phyloP scores from a whole-genome alignment of 2,797 vertebrate species.

The Erethizon dorsatum region DNA sequence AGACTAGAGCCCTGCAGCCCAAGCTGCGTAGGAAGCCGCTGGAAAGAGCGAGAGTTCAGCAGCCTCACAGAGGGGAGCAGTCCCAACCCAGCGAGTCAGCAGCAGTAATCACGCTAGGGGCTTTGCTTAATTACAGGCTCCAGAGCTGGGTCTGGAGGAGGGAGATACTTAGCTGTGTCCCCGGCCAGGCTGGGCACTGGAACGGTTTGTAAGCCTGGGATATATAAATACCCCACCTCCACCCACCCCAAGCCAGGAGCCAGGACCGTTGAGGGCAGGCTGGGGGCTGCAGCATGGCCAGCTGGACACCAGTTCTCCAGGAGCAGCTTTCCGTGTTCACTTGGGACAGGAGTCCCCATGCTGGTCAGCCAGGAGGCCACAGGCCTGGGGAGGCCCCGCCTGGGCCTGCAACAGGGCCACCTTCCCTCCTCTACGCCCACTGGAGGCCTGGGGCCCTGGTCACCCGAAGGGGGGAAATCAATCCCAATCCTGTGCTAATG shows the following conservation, averaged over 20 bases:
- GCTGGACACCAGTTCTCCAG: neutral
- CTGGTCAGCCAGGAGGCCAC: neutral
- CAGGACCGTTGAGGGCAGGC: neutral
- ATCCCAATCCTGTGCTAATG: constrained; percentile 88
- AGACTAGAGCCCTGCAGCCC: neutral
- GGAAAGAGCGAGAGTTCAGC: constrained; percentile 87
- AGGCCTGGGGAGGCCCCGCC: constrained; percentile 23
- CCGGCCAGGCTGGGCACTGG: constrained; percentile 88
- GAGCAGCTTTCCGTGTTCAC: too few relatives aligned
- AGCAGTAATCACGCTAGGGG: constrained; percentile 87
- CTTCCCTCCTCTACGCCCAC: neutral
- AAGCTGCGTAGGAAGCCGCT: constrained; percentile 70
- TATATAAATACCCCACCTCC: constrained; percentile 83
- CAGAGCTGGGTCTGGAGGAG: constrained; percentile 88
- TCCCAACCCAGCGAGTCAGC: constrained; percentile 86
- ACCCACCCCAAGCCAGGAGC: neutral
- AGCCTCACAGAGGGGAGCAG: constrained; percentile 77
- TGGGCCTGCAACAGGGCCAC: neutral
- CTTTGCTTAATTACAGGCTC: constrained; percentile 90
- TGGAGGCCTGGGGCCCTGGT: constrained; percentile 81
- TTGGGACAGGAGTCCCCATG: neutral
- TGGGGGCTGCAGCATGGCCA: neutral
- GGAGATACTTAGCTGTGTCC: constrained; percentile 88
- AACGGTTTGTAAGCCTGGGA: constrained; percentile 84
- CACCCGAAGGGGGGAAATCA: constrained; percentile 81